A percentile compares a stretch with the other conserved stretches of the same genome.
Conservation (phyloP, 2,797 vertebrate genomes). For the Alcedo atthis region DNA sequence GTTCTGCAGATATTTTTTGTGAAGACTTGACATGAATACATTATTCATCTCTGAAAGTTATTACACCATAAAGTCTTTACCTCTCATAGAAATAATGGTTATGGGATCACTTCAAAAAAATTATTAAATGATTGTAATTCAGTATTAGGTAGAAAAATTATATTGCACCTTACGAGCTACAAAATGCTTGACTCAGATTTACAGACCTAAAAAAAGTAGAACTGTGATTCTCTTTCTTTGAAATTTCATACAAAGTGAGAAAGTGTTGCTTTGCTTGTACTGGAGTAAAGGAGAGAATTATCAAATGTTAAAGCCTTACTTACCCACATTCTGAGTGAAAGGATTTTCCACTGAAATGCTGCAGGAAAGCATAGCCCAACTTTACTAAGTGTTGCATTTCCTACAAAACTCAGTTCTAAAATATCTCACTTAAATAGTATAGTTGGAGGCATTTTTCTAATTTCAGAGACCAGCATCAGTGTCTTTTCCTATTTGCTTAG, state of each 20-base stretch:
- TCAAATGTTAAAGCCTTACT: neutral
- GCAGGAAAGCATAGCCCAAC: neutral
- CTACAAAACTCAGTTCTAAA: neutral
- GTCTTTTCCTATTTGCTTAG: neutral
- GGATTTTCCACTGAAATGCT: neutral
- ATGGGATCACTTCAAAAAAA: conserved; percentile 13
- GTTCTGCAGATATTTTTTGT: conserved; percentile 20
- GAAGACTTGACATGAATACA: neutral
- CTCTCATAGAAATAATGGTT: conserved; percentile 16
- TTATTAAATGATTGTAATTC: neutral
- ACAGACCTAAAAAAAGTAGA: neutral
- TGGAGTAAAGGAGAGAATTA: neutral
- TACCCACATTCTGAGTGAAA: neutral
- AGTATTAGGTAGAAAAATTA: neutral
- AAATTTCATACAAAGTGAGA: neutral
- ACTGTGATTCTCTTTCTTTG: neutral
- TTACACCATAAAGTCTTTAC: conserved; percentile 21
- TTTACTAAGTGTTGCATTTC: neutral
- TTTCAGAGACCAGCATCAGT: neutral
- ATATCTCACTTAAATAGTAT: neutral
- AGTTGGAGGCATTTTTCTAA: neutral
- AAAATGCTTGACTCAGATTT: neutral
- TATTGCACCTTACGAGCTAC: neutral
- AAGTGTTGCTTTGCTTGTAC: neutral
- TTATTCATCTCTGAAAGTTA: conserved; percentile 17